Evolutionary conservation across 2,113 vertebrate genomes (phyloP), one percentile per base, ranked within the genome.

Genomic region (Melospiza georgiana): DNA sequence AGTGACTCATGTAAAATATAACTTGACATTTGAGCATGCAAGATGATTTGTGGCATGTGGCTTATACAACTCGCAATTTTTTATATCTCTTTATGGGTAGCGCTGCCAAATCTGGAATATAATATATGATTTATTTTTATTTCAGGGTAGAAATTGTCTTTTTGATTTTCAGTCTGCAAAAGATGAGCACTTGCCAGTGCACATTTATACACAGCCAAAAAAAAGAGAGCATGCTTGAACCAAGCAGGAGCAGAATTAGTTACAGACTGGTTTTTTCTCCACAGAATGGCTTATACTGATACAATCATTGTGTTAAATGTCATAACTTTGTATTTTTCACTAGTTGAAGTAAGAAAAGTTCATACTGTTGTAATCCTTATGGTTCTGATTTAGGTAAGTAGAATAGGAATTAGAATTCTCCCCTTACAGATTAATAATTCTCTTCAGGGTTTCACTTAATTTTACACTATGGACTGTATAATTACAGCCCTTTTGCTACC

Each of bases 51-150:
- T 92, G 89, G 65, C 73, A 85, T 78, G 54, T 63, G 57, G 35
- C 25, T 95, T 85, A 91, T 89, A 74, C 22, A 71, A 68, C n/a
- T 91, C 72, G 31, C 21, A 57, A 3, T 65, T 91, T 88, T 86
- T 63, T 61, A 21, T 58, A 37, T 58, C 24, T 94, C 46, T 83
- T 73, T 74, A 49, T 41, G 68, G 46, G 28, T 22, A 86, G n/a
- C 6, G 8, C 75, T 95, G 93, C 80, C 51, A 90, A 71, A 91
- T 88, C 55, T 88, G 68, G 65, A 83, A 82, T 51, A 88, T 46
- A 93, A 74, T 66, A 31, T 58, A 59, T 8, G 9, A 83, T 59
- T 85, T 94, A 87, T 83, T 93, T 90, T 94, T 81, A 77, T 91
- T 94, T 84, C 43, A 55, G 59, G 37, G 13, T 73, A 75, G 63